Base-by-base conservation (phyloP, 2,797 vertebrate genomes). In the Lateolabrax maculatus region DNA sequence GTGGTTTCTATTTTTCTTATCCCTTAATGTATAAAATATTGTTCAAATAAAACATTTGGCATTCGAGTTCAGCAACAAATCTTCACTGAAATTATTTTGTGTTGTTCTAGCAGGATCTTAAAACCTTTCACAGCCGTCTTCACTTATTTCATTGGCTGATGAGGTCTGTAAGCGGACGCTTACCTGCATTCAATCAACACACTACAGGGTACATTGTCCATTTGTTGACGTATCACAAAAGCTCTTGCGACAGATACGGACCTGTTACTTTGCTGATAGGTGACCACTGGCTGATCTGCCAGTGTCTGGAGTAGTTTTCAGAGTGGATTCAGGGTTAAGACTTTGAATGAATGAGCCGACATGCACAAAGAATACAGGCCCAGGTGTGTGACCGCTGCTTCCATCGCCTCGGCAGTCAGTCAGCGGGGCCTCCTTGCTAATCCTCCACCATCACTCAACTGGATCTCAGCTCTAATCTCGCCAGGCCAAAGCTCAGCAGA, bases 391-490 rank as follows among this genome's bases (percentile, higher is more conserved):
- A 79, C 23, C 23, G 46, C 18, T 5, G 70, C 77, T 80, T 41
- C 80, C 63, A 53, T 87, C 39, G 48, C 73, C 39, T 84, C 51
- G 65, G 86, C 90, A 80, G 85, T 92, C 92, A 85, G 81, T 92
- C 90, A 91, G 84, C 89, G 46, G 76, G 81, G 76, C 67, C 85
- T 89, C 78, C 66, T 65, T 3, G 56, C 69, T 92, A 94, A 94
- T 93, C 92, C 90, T 77, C 71, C 41, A 12, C 84, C 75, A 60
- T 94, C 93, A 93, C 91, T 94, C 93, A 94, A 87, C 88, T 87
- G 69, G 76, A 89, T 90, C 79, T 91, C 80, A 81, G 63, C 75
- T 76, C 70, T 92, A 94, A 94, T 92, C 90, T 90, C 27, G 18
- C 77, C 57, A 53, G 83, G 80, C 84, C 75, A 74, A 78, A 77